These are phyloP conservation scores for Cyphomyrus plagiostoma DNA, from an alignment of 2,113 vertebrate genomes.

Conservation along the genomic window DNA sequence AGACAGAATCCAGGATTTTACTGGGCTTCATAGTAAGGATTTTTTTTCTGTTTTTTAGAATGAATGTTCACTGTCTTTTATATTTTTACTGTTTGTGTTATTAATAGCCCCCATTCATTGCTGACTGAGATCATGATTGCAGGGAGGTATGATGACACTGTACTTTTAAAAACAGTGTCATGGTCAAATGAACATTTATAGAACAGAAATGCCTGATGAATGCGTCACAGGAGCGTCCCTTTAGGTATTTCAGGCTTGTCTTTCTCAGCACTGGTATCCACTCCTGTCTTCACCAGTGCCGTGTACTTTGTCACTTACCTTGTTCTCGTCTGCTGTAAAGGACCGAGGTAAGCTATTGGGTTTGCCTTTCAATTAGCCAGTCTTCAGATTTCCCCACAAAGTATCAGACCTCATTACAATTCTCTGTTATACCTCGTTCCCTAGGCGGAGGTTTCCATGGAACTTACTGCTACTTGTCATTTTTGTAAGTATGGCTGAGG, in stretches of 20 bases:
- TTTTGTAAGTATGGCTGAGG: conserved; percentile 74
- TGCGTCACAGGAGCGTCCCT: neutral
- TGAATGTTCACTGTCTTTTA: neutral
- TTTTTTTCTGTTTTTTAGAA: neutral
- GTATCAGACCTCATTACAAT: neutral
- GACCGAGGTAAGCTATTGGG: conserved; percentile 71
- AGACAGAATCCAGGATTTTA: conserved; percentile 61
- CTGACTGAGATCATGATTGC: neutral
- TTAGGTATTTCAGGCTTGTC: neutral
- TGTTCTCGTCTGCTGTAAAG: conserved; percentile 79
- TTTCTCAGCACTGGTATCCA: neutral
- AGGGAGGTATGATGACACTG: neutral
- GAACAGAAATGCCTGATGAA: neutral
- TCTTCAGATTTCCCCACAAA: neutral
- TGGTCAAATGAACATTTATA: neutral
- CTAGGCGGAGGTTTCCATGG: conserved; percentile 87
- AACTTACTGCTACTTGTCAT: conserved; percentile 80
- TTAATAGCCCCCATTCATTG: neutral
- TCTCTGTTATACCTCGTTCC: neutral
- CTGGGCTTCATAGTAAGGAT: conserved; percentile 84
- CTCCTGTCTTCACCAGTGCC: conserved; percentile 55
- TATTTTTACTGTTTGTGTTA: neutral
- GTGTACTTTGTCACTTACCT: conserved; percentile 80
- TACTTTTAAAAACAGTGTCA: neutral
- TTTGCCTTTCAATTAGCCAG: neutral